Percentiles rank a stretch among this genome's conserved stretches.
Conservation (phyloP, 2,888 invertebrate species). For the Pasiphila rectangulata region DNA sequence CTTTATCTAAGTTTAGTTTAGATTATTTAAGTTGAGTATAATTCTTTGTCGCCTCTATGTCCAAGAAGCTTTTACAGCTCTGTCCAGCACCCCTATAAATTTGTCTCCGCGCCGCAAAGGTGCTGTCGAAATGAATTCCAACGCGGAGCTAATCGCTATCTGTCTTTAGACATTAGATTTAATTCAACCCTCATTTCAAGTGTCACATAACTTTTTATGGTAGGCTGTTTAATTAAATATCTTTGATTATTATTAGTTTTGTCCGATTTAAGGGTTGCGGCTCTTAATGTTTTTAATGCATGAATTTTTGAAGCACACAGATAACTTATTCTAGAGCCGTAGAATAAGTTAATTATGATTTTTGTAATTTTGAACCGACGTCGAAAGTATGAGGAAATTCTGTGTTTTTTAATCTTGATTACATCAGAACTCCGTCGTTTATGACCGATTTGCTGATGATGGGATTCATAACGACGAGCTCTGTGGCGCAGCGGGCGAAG, state of each 20-base stretch:
- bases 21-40: too few species aligned
- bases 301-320: too few species aligned
- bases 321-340: too few species aligned
- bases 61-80: constrained; percentile 1
- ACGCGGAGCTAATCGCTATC: constrained; percentile 26
- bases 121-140: constrained; percentile 28
- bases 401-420: too few species aligned
- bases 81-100: constrained; percentile 23
- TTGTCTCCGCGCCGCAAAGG: constrained; percentile 23
- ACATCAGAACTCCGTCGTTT: too few species aligned
- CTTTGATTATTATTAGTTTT: constrained; percentile 22
- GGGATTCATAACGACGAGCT: too few species aligned
- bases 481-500: too few species aligned
- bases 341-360: too few species aligned
- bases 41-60: background rate
- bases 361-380: too few species aligned
- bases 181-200: constrained; percentile 28
- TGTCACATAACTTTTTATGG: constrained; percentile 34
- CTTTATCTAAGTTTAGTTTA: too few species aligned
- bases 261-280: constrained; percentile 2
- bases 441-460: too few species aligned
- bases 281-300: background rate
- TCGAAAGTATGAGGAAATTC: too few species aligned
- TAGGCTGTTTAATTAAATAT: constrained; percentile 33
- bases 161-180: constrained; percentile 23